These are phyloP conservation scores for Psilopsiagon aymara DNA, from an alignment of 2,113 vertebrate genomes.

Conservation along the genomic window DNA sequence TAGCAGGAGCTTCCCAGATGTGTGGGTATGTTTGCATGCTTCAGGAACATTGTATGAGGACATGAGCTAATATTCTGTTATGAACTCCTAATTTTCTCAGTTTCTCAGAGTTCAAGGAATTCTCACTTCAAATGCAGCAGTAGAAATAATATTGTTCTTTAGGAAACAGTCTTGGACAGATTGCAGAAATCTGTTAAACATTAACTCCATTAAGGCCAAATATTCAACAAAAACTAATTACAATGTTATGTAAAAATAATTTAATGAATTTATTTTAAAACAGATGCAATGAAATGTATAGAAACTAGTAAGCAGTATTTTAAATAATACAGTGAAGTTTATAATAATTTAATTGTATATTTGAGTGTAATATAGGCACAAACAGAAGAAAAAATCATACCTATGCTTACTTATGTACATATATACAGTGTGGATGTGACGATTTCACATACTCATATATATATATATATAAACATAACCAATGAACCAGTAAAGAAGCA, in stretches of 20 bases:
- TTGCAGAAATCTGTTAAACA: slow-evolving; percentile 24
- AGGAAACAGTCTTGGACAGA: slow-evolving; percentile 2
- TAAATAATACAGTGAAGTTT: not conserved
- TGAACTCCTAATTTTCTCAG: not conserved
- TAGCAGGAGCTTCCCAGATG: slow-evolving; percentile 1
- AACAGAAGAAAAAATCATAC: not conserved
- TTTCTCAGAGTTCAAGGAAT: not conserved
- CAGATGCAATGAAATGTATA: not conserved
- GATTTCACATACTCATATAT: not conserved
- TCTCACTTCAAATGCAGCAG: not conserved
- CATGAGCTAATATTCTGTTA: not conserved
- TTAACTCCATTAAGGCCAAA: not conserved
- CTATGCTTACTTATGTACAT: not conserved
- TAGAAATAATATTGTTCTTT: not conserved
- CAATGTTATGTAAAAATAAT: not conserved
- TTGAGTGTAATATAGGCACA: not conserved
- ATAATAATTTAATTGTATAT: not conserved
- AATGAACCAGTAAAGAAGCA: not conserved
- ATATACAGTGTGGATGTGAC: not conserved
- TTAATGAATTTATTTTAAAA: not conserved
- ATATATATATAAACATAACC: not conserved
- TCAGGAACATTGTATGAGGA: not conserved
- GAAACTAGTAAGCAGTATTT: not conserved
- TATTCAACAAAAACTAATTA: not conserved
- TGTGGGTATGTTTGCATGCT: not conserved